phyloP scores from a whole-genome alignment of 2,113 vertebrate species.

The Catharus fuscescens region DNA sequence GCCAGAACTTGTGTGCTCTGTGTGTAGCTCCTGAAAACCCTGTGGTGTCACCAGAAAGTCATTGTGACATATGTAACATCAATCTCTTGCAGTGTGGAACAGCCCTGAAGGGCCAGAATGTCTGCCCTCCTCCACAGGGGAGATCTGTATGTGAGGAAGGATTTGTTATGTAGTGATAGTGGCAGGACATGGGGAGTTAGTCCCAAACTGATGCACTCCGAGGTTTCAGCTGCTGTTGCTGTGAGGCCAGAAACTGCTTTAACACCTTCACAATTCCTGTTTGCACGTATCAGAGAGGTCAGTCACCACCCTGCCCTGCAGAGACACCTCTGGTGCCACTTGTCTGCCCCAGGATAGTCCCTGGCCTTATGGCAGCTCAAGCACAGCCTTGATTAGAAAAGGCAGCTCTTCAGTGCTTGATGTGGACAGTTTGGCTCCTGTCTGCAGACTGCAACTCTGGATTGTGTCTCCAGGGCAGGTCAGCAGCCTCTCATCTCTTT shows the following conservation, averaged over 20 bases:
- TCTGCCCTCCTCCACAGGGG: not conserved
- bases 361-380: not conserved
- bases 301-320: not conserved
- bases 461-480: not conserved
- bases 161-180: rapidly evolving
- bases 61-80: not conserved
- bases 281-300: not conserved
- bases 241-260: not conserved
- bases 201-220: rapidly evolving
- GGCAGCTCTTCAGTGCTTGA: not conserved
- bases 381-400: rapidly evolving
- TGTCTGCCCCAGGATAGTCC: too few relatives aligned
- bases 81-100: not conserved
- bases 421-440: not conserved
- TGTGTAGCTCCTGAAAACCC: not conserved
- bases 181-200: not conserved
- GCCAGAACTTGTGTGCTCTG: not conserved
- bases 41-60: not conserved
- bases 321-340: not conserved
- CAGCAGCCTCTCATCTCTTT: not conserved
- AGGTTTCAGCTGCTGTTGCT: not conserved
- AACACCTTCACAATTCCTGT: not conserved
- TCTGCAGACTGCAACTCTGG: not conserved
- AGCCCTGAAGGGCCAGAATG: not conserved
- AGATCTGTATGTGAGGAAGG: not conserved